These are phyloP conservation scores for Dendropsophus ebraccatus DNA, from an alignment of 2,113 vertebrate genomes.

Conservation along the genomic window DNA sequence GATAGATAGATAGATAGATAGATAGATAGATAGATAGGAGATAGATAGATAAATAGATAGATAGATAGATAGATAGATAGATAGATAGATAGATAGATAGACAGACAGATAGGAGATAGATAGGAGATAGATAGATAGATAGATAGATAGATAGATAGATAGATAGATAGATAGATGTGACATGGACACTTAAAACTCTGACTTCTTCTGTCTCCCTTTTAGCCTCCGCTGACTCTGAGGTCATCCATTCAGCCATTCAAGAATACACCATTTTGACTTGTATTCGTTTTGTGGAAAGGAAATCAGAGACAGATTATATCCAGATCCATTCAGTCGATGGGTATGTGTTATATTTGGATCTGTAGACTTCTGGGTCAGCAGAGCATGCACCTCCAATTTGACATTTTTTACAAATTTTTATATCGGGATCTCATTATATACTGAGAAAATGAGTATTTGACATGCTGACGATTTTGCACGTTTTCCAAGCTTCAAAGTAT, in stretches of 20 bases:
- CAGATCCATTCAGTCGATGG: constrained; percentile 16
- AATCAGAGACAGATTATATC: neutral
- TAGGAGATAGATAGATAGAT: neutral
- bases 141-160: neutral
- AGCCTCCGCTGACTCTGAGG: neutral
- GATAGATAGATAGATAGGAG: too few species aligned
- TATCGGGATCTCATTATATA: too few species aligned
- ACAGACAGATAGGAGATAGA: too few species aligned
- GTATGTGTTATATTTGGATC: neutral
- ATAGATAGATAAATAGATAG: neutral
- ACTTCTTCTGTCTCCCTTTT: neutral
- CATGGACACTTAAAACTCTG: neutral
- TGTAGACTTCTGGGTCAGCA: neutral
- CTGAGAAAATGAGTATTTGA: too few species aligned
- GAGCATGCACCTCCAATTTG: neutral
- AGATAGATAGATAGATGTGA: neutral
- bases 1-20: too few species aligned
- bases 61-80: neutral
- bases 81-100: neutral
- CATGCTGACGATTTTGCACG: too few species aligned
- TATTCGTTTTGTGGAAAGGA: constrained; percentile 17
- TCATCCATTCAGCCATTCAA: constrained; percentile 26
- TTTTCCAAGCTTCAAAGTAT: too few species aligned
- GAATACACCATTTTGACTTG: constrained; percentile 12
- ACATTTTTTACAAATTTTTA: too few species aligned